Evolutionary conservation across 2,888 invertebrate genomes (phyloP), one percentile per base, ranked within the genome.

Genomic region (Scaptomyza parva): DNA sequence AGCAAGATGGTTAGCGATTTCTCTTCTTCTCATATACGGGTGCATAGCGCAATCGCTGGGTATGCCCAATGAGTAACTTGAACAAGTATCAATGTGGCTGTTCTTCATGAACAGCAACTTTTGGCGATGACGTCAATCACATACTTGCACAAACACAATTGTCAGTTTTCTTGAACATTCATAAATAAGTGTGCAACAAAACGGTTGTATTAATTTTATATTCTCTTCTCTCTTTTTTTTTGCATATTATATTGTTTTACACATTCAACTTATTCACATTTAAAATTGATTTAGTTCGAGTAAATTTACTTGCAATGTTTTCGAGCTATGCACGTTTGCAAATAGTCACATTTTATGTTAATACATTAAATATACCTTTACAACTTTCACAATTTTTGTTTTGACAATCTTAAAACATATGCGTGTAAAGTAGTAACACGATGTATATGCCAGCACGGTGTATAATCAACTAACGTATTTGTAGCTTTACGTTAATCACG

Each of bases 11-110:
- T 59, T 54, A 48, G 28, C 76, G 88, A 83, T 83, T 83, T 83
- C 88, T 83, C 88, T 83, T 83, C 87, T 74, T 52, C 64, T 68
- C 83, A 66, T 69, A 67, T 81, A 69, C 64, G 69, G 76, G 39
- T 70, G 76, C 88, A 87, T 87, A 87, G 70, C 85, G 88, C 88
- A 82, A 82, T 87, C 69, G 54, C 52, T 68, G 76, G 66, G 62
- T 76, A 76, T 60, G 58, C 62, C 65, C 70, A 69, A 61, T 61
- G 61, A 51, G 69, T 55, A 24, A 50, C 20, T 26, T 41, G 37
- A 40, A 58, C 35, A 37, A 24, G 39, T 40, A 35, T 35, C 40
- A 40, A 41, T 35, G 37, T 39, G 45, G 14, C 37, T 20, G 53
- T 43, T 2, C 24, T n/a, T n/a, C n/a, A n/a, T n/a, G n/a, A n/a